These are phyloP conservation scores for Pherbina coryleti DNA, from an alignment of 2,888 invertebrate species.

Conservation along the genomic window DNA sequence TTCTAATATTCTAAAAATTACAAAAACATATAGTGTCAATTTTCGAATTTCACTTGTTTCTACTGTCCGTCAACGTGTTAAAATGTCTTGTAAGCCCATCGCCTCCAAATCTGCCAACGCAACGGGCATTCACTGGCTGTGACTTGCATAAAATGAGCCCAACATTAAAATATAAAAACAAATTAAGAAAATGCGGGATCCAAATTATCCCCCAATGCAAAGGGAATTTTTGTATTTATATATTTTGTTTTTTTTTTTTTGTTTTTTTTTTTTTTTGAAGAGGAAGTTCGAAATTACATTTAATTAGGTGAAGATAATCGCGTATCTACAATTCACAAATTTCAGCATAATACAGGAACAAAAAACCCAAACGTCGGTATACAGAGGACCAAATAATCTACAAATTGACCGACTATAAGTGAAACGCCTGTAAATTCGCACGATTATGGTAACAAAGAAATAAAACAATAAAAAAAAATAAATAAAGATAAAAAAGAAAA, in stretches of 20 bases:
- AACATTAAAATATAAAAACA: not conserved
- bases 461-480: conserved; percentile 41
- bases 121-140: too few species aligned
- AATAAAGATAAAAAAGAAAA: conserved; percentile 37
- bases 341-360: not conserved
- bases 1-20: too few species aligned
- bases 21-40: too few species aligned
- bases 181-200: not conserved
- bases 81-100: too few species aligned
- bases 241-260: too few species aligned
- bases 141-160: too few species aligned
- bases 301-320: conserved; percentile 54
- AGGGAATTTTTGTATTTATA: not conserved
- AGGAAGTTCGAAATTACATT: conserved; percentile 68
- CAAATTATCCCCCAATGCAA: conserved; percentile 18
- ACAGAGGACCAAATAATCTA: conserved; percentile 20
- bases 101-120: too few species aligned
- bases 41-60: too few species aligned
- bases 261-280: conserved; percentile 64
- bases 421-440: conserved; percentile 56
- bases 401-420: not conserved
- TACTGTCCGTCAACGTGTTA: too few species aligned
- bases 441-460: conserved; percentile 60
- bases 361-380: not conserved
- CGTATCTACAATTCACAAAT: conserved; percentile 26